Evolutionary conservation across 2,797 vertebrate species (phyloP).

Genomic region (Streptopelia turtur): DNA sequence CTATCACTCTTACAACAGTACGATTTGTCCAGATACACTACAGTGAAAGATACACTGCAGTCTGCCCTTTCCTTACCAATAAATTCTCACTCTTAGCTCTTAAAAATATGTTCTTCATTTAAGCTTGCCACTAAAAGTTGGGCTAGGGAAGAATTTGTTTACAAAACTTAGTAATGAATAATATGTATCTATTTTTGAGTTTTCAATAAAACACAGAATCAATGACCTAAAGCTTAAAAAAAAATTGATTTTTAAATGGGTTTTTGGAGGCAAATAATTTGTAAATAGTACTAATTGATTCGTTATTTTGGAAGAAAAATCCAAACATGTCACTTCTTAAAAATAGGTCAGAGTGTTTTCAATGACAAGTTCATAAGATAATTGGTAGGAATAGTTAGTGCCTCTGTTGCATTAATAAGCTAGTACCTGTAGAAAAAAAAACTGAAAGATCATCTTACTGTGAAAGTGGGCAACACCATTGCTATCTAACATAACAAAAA

Average conservation of each 20-base stretch:
- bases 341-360: not conserved
- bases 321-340: not conserved
- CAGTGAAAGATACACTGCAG: not conserved
- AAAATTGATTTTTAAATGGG: slow-evolving; percentile 47
- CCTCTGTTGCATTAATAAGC: not conserved
- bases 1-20: not conserved
- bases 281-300: slow-evolving; percentile 1
- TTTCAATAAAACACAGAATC: slow-evolving; percentile 13
- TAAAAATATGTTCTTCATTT: slow-evolving; percentile 11
- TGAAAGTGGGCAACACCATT: not conserved
- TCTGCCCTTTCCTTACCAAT: slow-evolving; percentile 1
- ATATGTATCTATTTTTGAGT: not conserved
- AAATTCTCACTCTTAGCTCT: slow-evolving; percentile 1
- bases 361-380: not conserved
- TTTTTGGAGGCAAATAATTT: not conserved
- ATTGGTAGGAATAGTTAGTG: not conserved
- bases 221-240: slow-evolving; percentile 27
- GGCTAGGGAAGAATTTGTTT: not conserved
- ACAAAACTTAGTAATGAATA: slow-evolving; percentile 22
- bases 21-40: not conserved
- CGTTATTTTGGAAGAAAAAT: not conserved
- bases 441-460: not conserved
- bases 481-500: not conserved
- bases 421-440: not conserved
- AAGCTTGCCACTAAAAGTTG: slow-evolving; percentile 1